Percentiles rank a stretch among this genome's conserved stretches.
Conservation (phyloP, 2,797 vertebrate genomes). For the Gobionotothen gibberifrons region DNA sequence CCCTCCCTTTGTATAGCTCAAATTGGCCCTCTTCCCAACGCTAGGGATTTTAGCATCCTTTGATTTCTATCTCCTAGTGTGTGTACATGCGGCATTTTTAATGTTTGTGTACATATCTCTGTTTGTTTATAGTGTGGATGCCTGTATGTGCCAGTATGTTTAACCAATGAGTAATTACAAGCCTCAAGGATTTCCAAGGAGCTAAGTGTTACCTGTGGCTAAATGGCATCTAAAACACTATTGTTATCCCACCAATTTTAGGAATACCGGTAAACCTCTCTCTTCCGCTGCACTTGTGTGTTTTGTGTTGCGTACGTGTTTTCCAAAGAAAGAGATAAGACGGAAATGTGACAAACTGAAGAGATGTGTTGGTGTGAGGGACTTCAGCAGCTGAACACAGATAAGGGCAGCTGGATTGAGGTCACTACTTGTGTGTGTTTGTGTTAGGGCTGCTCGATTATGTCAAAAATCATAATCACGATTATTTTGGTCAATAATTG, state of each 20-base stretch:
- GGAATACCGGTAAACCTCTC: conserved; percentile 40
- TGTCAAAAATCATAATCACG: no score
- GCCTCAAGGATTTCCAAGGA: conserved; percentile 17
- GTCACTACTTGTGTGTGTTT: conserved; percentile 14
- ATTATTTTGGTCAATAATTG: no score
- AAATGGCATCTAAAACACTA: conserved; percentile 37
- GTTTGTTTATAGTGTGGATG: conserved; percentile 23
- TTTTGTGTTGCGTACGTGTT: neutral
- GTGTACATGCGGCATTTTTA: conserved; percentile 4
- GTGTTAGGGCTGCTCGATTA: no score
- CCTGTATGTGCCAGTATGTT: conserved; percentile 50
- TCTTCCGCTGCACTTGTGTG: conserved; percentile 27
- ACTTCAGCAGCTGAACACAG: conserved; percentile 25
- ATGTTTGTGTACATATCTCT: conserved; percentile 6
- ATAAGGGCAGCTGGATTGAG: conserved; percentile 33
- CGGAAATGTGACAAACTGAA: conserved; percentile 35
- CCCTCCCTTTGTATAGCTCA: conserved; percentile 3
- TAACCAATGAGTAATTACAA: conserved; percentile 72
- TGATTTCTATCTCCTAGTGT: neutral
- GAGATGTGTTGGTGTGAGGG: conserved; percentile 10
- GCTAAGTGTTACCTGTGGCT: conserved; percentile 66
- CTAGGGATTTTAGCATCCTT: neutral
- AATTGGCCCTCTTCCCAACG: neutral
- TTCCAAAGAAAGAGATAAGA: conserved; percentile 30
- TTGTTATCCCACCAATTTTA: conserved; percentile 54